Evolutionary conservation across 2,888 invertebrate species (phyloP).

Genomic region (Zygothrica quintamaculata): DNA sequence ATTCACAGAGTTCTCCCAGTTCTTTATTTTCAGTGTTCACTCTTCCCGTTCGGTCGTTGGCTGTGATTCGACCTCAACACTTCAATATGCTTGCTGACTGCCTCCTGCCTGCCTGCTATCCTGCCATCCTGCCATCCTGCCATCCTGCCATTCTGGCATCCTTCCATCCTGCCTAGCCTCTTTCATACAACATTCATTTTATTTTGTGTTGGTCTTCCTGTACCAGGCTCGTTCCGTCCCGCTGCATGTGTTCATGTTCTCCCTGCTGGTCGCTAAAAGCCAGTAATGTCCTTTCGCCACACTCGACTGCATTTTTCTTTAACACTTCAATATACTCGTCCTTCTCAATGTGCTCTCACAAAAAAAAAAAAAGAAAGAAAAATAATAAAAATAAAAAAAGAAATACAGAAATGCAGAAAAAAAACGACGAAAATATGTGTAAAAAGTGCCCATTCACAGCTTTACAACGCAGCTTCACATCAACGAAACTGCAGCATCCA

Average conservation of each 20-base stretch:
- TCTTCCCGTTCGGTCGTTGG: constrained; percentile 13
- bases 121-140: constrained; percentile 1
- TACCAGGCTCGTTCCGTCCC: constrained; percentile 22
- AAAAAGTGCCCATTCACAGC: constrained; percentile 64
- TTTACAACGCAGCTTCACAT: constrained; percentile 44
- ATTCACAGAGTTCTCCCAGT: constrained; percentile 13
- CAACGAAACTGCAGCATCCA: constrained; percentile 60
- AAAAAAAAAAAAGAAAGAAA: constrained; percentile 17
- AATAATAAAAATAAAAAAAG: constrained; percentile 21
- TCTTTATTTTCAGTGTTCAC: constrained; percentile 24
- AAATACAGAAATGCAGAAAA: constrained; percentile 16
- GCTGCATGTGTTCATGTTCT: constrained; percentile 55
- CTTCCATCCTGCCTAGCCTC: constrained; percentile 18
- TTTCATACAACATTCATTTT: constrained; percentile 76
- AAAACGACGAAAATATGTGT: constrained; percentile 29
- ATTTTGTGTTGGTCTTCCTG: constrained; percentile 54
- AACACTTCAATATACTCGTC: constrained; percentile 78
- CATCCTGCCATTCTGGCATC: constrained; percentile 8
- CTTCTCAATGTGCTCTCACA: constrained; percentile 39
- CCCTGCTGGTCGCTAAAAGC: constrained; percentile 73
- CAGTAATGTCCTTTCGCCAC: constrained; percentile 80
- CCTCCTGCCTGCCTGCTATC: constrained; percentile 48
- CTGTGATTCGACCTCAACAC: constrained; percentile 71
- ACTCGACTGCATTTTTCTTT: constrained; percentile 80
- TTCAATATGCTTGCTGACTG: constrained; percentile 74